These are phyloP conservation scores for Oophaga pumilio DNA, from an alignment of 2,113 vertebrate species.

Conservation along the genomic window DNA sequence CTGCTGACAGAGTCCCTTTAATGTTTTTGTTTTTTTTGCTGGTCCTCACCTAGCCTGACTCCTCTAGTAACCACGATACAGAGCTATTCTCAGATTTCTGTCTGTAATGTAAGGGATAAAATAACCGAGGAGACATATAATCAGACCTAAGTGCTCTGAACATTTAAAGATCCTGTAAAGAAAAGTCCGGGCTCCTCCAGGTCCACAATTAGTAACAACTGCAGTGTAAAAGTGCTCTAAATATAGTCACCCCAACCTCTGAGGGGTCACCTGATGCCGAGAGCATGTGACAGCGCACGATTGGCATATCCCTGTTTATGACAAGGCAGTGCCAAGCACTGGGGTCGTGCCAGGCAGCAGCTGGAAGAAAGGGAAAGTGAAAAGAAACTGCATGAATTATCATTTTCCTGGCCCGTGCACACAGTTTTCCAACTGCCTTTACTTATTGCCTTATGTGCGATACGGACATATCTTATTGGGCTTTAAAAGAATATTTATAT, in stretches of 20 bases:
- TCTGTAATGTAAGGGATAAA: background rate
- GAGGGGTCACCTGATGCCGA: conserved; percentile 57
- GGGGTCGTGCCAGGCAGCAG: conserved; percentile 25
- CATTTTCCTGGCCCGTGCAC: background rate
- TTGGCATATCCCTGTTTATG: conserved; percentile 59
- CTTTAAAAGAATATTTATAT: background rate
- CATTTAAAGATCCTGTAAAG: background rate
- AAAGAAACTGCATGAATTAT: background rate
- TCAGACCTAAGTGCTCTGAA: conserved; percentile 9
- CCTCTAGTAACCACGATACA: background rate
- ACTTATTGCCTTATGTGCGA: background rate
- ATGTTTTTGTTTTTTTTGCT: background rate
- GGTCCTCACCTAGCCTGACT: background rate
- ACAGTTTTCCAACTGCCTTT: background rate
- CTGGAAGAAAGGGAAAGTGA: background rate
- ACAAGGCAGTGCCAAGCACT: conserved; percentile 39
- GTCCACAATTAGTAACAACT: background rate
- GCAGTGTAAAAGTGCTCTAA: conserved; percentile 29
- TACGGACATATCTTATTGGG: background rate
- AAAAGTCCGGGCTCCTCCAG: background rate
- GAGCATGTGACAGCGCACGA: conserved; percentile 59
- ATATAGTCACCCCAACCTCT: conserved; percentile 9
- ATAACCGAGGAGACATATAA: background rate
- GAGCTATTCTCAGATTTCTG: background rate
- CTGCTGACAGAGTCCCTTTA: no score